Evolutionary conservation across 2,888 invertebrate species (phyloP), one percentile per base, ranked within the genome.

Genomic region (Apotomis betuletana): DNA sequence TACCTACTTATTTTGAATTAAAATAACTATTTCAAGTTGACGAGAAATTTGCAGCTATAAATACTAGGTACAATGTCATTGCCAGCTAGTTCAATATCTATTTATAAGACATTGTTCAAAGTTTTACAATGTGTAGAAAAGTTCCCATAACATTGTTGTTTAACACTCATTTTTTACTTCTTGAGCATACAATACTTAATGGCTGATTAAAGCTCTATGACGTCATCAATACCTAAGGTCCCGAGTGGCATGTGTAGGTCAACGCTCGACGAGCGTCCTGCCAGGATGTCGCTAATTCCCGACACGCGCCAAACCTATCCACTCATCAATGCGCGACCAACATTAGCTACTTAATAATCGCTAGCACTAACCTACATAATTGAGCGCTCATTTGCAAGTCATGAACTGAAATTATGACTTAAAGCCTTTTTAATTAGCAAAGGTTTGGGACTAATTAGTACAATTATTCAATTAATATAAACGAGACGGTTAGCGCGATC

Each of bases 201-300:
- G 67, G 51, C 12, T 57, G 67, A 62, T 57, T 41, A 65, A 62
- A 5, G 54, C 27, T 12, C 38, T 60, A 52, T 67, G 71, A 62
- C 67, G 67, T 71, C 71, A 62, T 58, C 0, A 55, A 61, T 49
- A 51, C 27, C 49, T 60, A 46, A 65, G 67, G 38, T 71, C 61
- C 67, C 61, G 57, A 75, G 77, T 65, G 65, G 65, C n/a, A 12
- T 59, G 63, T 61, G 38, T 75, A 79, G 89, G 89, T 90, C 89
- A 91, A 88, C 82, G 91, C 75, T 85, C 90, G 84, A 78, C 82
- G 81, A 78, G 78, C 86, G 87, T 89, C 88, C 89, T 87, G 88
- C 79, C 90, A 90, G 91, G 91, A 91, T 88, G 88, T 86, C 84
- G 83, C 85, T 90, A 89, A 90, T 90, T 90, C 90, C 86, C 85